phyloP scores from a whole-genome alignment of 2,113 vertebrate genomes.

The Psilopsiagon aurifrons region DNA sequence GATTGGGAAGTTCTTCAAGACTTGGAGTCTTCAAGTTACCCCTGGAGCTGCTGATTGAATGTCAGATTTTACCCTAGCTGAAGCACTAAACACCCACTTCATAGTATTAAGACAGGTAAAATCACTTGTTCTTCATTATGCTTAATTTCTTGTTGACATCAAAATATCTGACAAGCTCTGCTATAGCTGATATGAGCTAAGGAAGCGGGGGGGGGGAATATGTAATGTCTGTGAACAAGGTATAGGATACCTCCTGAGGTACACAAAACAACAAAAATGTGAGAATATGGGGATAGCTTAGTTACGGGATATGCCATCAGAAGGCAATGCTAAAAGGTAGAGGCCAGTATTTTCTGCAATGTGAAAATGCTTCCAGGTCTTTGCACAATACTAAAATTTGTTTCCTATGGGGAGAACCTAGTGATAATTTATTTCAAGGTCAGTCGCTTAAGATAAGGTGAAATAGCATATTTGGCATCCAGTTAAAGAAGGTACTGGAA shows the following conservation, averaged over 20 bases:
- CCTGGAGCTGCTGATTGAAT: neutral
- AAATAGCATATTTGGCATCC: neutral
- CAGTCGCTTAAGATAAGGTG: neutral
- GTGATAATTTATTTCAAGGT: neutral
- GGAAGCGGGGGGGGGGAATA: accelerated
- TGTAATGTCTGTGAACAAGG: neutral
- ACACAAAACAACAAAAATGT: neutral
- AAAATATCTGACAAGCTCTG: neutral
- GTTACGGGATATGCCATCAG: neutral
- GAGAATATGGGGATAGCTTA: neutral
- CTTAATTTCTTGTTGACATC: neutral
- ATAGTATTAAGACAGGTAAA: neutral
- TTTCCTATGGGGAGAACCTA: neutral
- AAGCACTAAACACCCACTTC: neutral
- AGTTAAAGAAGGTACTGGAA: neutral
- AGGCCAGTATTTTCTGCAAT: neutral
- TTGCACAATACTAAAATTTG: neutral
- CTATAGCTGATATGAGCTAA: neutral
- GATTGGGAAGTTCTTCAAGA: neutral
- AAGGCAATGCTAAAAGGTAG: neutral
- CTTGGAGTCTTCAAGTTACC: neutral
- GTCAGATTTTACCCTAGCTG: neutral
- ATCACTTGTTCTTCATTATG: neutral
- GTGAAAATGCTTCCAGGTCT: neutral
- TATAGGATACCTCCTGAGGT: neutral